phyloP scores from a whole-genome alignment of 2,888 invertebrate species.

The Melinaea menophilus region DNA sequence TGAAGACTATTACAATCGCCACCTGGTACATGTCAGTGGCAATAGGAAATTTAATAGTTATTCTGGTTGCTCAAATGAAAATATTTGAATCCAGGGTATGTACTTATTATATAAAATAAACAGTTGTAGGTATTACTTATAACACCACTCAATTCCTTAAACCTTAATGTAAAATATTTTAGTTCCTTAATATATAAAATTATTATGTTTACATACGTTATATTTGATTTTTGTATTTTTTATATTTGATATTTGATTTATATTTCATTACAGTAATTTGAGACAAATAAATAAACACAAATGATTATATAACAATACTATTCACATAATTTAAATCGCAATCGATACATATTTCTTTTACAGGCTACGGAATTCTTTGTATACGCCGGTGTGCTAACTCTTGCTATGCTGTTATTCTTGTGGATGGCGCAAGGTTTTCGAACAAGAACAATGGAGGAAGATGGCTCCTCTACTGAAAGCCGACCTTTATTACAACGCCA shows the following conservation, averaged over 20 bases:
- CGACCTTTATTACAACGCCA: conserved; percentile 52
- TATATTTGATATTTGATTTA: too few relatives aligned
- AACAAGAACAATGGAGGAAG: conserved; percentile 54
- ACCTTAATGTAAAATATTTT: too few relatives aligned
- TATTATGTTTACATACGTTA: too few relatives aligned
- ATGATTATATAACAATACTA: too few relatives aligned
- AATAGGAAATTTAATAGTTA: conserved; percentile 87
- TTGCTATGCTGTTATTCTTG: conserved; percentile 81
- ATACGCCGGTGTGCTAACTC: conserved; percentile 81
- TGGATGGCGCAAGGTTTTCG: conserved; percentile 75
- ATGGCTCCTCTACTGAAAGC: conserved; percentile 64
- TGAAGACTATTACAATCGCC: conserved; percentile 91
- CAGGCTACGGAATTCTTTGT: conserved; percentile 86
- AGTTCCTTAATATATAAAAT: too few relatives aligned
- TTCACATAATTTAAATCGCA: too few relatives aligned
- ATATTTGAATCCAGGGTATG: conserved; percentile 81
- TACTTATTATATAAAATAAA: neutral
- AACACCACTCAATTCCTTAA: too few relatives aligned
- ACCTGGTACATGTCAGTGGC: conserved; percentile 91
- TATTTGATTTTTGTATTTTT: too few relatives aligned
- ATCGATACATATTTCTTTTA: conserved; percentile 31
- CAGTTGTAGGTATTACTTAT: neutral
- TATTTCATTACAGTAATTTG: too few relatives aligned
- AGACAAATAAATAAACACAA: too few relatives aligned
- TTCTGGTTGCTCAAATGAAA: conserved; percentile 82